Base-by-base conservation (phyloP, 2,888 invertebrate species). In the Ischnus inquisitorius region DNA sequence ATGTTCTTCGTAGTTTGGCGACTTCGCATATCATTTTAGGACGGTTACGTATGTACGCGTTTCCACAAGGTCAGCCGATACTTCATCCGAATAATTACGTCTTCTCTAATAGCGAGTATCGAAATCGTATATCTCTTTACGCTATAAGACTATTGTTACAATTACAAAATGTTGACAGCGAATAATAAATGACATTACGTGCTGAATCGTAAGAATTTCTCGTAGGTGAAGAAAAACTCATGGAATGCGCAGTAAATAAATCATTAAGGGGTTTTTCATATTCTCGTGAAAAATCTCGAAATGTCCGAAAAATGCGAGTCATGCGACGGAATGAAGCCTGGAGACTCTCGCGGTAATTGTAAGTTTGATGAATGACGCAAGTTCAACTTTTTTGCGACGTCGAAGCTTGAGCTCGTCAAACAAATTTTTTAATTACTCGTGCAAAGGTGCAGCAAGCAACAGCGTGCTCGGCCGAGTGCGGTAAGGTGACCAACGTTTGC, bases 351-450 rank as follows among this genome's bases (percentile, higher is more conserved):
- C n/a, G 43, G 71, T 41, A 41, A 72, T 71, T 54, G 71, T 67
- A 43, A 46, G 28, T 75, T 80, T 75, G 46, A 68, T 48, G 74
- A 75, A 68, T 80, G 80, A 80, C 80, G 80, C 19, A 80, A 80
- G 72, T 25, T 8, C 39, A 28, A 72, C n/a, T 34, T 51, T 65
- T 25, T 2, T 3, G 28, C 12, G 54, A 22, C 19, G 22, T 10
- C 57, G 28, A 79, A 65, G 19, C 57, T 54, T 41, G 16, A 39
- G 16, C 60, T 41, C 16, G 39, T 43, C 54, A 64, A 57, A 46
- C 39, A 75, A 41, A 68, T 80, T 75, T 16, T 80, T 80, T 80
- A 60, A 80, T 68, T 68, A 75, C 10, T 41, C 60, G 57, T 4
- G 5, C 12, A 34, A 28, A 64, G 51, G 39, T 34, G 64, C 41